Evolutionary conservation across 2,888 invertebrate species (phyloP), one percentile per base, ranked within the genome.

Genomic region (Orchesellides sinensis): DNA sequence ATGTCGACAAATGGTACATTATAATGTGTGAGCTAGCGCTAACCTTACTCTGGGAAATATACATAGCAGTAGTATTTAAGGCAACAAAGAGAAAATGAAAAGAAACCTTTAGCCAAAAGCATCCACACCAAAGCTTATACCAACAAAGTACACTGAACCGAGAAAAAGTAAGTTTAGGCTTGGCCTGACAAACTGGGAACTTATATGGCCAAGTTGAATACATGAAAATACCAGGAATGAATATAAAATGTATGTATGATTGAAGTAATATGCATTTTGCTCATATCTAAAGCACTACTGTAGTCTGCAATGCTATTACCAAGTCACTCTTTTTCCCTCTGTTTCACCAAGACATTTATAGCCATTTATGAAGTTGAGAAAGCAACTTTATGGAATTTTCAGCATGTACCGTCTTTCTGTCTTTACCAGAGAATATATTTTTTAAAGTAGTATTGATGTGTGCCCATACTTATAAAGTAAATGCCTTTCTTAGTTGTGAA

Each of bases 131-230:
- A n/a, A n/a, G n/a, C n/a, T n/a, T n/a, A n/a, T n/a, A 66, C 61
- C 78, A 78, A 70, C 78, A 78, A 78, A 70, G 78, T 69, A 69
- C 70, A 78, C 78, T 78, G 78, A 78, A 78, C 78, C 78, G 78
- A 78, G 78, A n/a, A 78, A 78, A 69, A 66, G 65, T 65, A 65
- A 74, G 74, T 52, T 19, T n/a, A 40, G 40, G 40, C 40, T n/a
- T n/a, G n/a, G n/a, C n/a, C n/a, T n/a, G n/a, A n/a, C n/a, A n/a
- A n/a, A 8, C 14, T 40, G 4, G 40, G n/a, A 2, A n/a, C 40
- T 40, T 40, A 40, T 40, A 40, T 40, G 10, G n/a, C 40, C 40
- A 10, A 40, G 40, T 40, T 40, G 40, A 40, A 40, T 8, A 40
- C 40, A 40, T n/a, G 10, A 40, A 40, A 14, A n/a, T 40, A 14